Conservation (phyloP, 2,888 invertebrate genomes). For the Phasia obesa region DNA sequence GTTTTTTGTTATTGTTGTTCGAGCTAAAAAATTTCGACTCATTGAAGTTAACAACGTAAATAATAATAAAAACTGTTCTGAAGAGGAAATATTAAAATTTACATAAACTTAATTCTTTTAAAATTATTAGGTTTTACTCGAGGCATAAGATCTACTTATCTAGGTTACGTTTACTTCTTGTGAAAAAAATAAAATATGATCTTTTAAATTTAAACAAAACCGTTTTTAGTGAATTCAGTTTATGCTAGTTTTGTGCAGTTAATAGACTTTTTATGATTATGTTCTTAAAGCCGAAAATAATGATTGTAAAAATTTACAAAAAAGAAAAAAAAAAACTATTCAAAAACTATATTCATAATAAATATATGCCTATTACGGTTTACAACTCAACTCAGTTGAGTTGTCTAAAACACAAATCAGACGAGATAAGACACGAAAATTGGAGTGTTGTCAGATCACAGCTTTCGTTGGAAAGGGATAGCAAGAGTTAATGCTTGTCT, state of each 20-base stretch:
- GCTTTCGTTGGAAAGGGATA: too few relatives aligned
- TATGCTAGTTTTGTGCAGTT: slow-evolving; percentile 33
- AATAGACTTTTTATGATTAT: too few relatives aligned
- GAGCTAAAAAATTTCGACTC: background rate
- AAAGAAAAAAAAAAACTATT: too few relatives aligned
- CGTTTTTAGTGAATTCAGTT: slow-evolving; percentile 4
- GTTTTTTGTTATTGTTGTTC: slow-evolving; percentile 7
- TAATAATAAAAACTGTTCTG: slow-evolving; percentile 4
- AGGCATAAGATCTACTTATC: slow-evolving; percentile 3
- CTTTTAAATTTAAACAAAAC: slow-evolving; percentile 14
- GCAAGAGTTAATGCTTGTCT: too few relatives aligned
- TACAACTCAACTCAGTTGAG: too few relatives aligned
- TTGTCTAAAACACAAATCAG: too few relatives aligned
- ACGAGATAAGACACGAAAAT: too few relatives aligned
- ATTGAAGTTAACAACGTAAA: background rate
- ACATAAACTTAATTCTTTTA: slow-evolving; percentile 58
- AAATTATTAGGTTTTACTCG: background rate
- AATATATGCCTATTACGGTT: too few relatives aligned
- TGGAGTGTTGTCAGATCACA: too few relatives aligned
- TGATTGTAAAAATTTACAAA: too few relatives aligned
- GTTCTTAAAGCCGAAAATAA: too few relatives aligned
- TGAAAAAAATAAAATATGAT: slow-evolving; percentile 21
- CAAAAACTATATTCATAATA: too few relatives aligned
- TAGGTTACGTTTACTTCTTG: slow-evolving; percentile 58
- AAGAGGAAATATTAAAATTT: slow-evolving; percentile 59